Conservation (phyloP, 2,888 invertebrate species). For the Lampropteryx suffumata region DNA sequence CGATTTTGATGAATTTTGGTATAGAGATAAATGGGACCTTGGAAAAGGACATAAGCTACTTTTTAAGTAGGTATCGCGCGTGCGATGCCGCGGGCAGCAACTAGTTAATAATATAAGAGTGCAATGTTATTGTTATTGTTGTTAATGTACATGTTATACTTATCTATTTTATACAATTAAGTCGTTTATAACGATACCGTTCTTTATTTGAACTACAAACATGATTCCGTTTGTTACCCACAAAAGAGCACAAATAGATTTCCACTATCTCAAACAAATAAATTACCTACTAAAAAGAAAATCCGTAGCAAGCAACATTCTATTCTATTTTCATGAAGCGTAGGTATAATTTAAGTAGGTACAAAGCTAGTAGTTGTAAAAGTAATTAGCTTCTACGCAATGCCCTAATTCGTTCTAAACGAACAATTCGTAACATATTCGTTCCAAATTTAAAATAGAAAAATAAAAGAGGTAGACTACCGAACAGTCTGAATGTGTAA, state of each 20-base stretch:
- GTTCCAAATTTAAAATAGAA: constrained; percentile 41
- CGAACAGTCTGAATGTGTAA: constrained; percentile 14
- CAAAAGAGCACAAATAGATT: constrained; percentile 20
- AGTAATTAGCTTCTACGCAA: constrained; percentile 28
- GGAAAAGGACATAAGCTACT: too few species aligned
- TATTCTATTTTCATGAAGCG: neutral
- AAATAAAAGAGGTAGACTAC: constrained; percentile 39
- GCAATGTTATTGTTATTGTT: too few species aligned
- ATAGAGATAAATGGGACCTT: too few species aligned
- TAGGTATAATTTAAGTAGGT: constrained; percentile 9
- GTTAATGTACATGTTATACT: too few species aligned
- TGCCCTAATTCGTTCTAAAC: constrained; percentile 25
- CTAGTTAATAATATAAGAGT: too few species aligned
- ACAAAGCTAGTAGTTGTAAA: neutral
- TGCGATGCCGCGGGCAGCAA: too few species aligned
- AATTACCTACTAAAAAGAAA: constrained; percentile 22
- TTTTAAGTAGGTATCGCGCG: too few species aligned
- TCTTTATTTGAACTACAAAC: too few species aligned
- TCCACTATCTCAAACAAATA: constrained; percentile 28
- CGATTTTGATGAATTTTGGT: too few species aligned
- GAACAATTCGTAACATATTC: constrained; percentile 40
- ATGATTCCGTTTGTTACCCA: too few species aligned
- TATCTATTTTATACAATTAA: too few species aligned
- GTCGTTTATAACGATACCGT: too few species aligned
- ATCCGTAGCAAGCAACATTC: constrained; percentile 9